These are phyloP conservation scores for Pholis gunnellus DNA, from an alignment of 2,113 vertebrate species.

Conservation along the genomic window DNA sequence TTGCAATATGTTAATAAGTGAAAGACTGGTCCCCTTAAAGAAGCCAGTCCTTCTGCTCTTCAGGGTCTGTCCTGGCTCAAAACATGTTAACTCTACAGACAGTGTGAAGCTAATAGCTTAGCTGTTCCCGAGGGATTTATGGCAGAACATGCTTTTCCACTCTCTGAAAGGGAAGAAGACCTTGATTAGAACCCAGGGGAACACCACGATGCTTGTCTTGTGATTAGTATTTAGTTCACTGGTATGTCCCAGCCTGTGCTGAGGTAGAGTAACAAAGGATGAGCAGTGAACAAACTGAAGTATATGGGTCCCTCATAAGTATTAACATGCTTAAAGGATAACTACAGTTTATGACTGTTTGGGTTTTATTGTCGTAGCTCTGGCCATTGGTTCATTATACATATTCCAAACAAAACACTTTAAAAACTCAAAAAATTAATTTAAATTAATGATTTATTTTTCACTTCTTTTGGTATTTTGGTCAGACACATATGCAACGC, in stretches of 20 bases:
- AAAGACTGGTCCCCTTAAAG: background rate
- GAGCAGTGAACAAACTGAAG: background rate
- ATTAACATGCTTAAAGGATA: background rate
- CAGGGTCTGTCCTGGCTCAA: background rate
- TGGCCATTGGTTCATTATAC: background rate
- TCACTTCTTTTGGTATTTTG: no score
- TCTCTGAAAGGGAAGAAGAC: background rate
- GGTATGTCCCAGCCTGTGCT: background rate
- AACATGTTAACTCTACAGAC: slow-evolving; percentile 5
- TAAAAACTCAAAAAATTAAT: no score
- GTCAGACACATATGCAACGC: no score
- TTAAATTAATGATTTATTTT: no score
- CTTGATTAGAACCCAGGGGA: slow-evolving; percentile 18
- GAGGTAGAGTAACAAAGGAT: background rate
- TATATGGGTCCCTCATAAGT: background rate
- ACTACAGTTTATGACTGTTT: background rate
- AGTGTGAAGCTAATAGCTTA: slow-evolving; percentile 17
- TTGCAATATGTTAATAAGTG: background rate
- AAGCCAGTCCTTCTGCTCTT: background rate
- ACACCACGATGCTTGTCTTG: background rate
- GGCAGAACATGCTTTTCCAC: slow-evolving; percentile 22
- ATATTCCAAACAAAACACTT: no score
- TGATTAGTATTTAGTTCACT: background rate
- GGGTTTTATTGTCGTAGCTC: background rate
- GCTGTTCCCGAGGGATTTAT: background rate